A percentile compares a stretch with the other conserved stretches of the same genome.
These are phyloP conservation scores for Morpho helenor DNA, from an alignment of 2,888 invertebrate species.

Conservation along the genomic window DNA sequence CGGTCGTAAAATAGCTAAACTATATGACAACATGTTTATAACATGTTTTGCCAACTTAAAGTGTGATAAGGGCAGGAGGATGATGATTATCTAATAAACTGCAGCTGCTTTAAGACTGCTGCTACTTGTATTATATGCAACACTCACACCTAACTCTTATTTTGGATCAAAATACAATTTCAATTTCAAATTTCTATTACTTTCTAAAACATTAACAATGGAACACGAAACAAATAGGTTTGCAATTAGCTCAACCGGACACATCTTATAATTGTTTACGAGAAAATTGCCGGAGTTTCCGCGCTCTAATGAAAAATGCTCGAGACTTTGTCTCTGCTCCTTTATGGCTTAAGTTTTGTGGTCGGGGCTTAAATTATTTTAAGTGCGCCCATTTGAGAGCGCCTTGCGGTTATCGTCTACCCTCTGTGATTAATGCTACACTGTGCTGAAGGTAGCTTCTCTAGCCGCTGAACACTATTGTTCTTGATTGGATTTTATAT, in stretches of 20 bases:
- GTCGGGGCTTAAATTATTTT: constrained; percentile 66
- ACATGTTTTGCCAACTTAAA: too few relatives aligned
- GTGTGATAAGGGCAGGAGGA: too few relatives aligned
- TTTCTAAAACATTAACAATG: constrained; percentile 5
- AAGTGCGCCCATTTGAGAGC: constrained; percentile 60
- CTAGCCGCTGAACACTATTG: constrained; percentile 16
- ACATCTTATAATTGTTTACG: constrained; percentile 66
- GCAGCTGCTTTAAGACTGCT: too few relatives aligned
- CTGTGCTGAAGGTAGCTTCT: constrained; percentile 20
- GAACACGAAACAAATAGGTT: constrained; percentile 29
- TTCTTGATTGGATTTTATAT: constrained; percentile 11
- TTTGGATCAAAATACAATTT: too few relatives aligned
- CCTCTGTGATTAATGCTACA: constrained; percentile 55
- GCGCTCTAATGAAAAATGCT: constrained; percentile 70
- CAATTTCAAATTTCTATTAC: too few relatives aligned
- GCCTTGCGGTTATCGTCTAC: constrained; percentile 67
- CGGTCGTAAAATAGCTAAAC: too few relatives aligned
- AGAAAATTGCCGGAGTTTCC: constrained; percentile 45
- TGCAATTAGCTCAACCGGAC: constrained; percentile 54
- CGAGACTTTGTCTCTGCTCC: constrained; percentile 61
- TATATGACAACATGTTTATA: too few relatives aligned
- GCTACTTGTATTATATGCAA: too few relatives aligned
- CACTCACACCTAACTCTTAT: too few relatives aligned
- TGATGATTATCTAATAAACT: too few relatives aligned
- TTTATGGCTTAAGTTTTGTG: constrained; percentile 66